Evolutionary conservation across 2,113 vertebrate species (phyloP), one percentile per base, ranked within the genome.

Genomic region (Aplodontia rufa): DNA sequence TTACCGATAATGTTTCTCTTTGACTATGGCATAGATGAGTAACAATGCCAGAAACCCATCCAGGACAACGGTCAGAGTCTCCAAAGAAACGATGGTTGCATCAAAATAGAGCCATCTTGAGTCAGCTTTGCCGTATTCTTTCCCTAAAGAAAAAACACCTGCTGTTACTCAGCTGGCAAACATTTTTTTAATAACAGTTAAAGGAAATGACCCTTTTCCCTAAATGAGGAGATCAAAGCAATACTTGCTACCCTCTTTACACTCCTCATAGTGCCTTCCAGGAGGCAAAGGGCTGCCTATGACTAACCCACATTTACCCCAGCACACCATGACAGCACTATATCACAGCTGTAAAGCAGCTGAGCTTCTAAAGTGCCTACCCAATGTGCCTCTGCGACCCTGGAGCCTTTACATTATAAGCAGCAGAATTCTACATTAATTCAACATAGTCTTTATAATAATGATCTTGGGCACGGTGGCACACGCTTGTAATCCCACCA

Each of bases 51-150:
- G 89, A 86, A 97, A 92, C 7, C 98, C 98, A 88, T 96, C 98
- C n/a, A 99, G 68, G 45, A 98, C 35, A 2, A 98, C 98, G 0
- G 99, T 99, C 37, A 98, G 87, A 37, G 98, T 97, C 96, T 99
- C 98, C 81, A 99, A 35, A n/a, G 98, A 98, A 16, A 99, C 98
- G 11, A 99, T 98, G 0, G 97, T 98, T 2, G 99, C 98, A 80
- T 97, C 97, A 40, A 98, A 98, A 96, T 98, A 74, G 58, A 98
- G 96, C 98, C 99, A 99, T 19, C 99, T 98, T 24, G 96, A 75
- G 90, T 99, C 99, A 6, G 99, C 99, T 97, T 98, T 99, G 42
- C 99, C 97, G 79, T 99, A 99, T 97, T 99, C 99, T 93, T 98
- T 99, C 99, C 99, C 99, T 99, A 90, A 53, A 95, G 92, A 86